Evolutionary conservation across 2,888 invertebrate genomes (phyloP).

Genomic region (Meteorus cinctellus): DNA sequence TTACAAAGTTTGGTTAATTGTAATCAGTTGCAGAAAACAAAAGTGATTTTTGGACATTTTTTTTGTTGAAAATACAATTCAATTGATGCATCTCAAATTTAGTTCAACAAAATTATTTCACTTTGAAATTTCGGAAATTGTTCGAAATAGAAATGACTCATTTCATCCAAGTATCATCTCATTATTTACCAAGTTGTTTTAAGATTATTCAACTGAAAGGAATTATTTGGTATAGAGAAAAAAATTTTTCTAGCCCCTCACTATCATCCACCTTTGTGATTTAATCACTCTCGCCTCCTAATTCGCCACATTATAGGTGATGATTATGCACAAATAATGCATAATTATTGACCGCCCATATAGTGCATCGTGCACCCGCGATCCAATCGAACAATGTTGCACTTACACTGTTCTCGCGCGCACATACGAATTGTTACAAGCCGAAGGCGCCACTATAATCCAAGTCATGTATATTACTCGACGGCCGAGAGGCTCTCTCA

Average conservation of each 20-base stretch:
- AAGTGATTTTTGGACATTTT: too few relatives aligned
- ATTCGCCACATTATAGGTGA: constrained; percentile 25
- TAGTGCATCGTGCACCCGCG: background rate
- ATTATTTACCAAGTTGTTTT: too few relatives aligned
- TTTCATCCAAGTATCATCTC: too few relatives aligned
- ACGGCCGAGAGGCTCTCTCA: constrained; percentile 46
- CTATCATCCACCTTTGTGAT: constrained; percentile 5
- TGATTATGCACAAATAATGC: constrained; percentile 18
- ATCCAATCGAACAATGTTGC: constrained; percentile 25
- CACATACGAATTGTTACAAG: constrained; percentile 27
- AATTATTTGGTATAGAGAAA: too few relatives aligned
- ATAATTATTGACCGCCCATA: constrained; percentile 21
- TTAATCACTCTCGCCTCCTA: constrained; percentile 20
- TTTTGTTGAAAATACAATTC: too few relatives aligned
- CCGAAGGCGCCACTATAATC: constrained; percentile 39
- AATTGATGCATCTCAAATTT: too few relatives aligned
- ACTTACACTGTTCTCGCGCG: background rate
- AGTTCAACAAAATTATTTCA: too few relatives aligned
- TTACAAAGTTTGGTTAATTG: too few relatives aligned
- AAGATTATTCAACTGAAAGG: too few relatives aligned
- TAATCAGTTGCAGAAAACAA: too few relatives aligned
- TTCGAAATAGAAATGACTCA: too few relatives aligned
- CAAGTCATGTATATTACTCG: constrained; percentile 40
- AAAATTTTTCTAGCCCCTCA: background rate
- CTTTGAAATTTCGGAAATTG: too few relatives aligned